Base-by-base conservation (phyloP, 2,113 vertebrate genomes). In the Caracal caracal region DNA sequence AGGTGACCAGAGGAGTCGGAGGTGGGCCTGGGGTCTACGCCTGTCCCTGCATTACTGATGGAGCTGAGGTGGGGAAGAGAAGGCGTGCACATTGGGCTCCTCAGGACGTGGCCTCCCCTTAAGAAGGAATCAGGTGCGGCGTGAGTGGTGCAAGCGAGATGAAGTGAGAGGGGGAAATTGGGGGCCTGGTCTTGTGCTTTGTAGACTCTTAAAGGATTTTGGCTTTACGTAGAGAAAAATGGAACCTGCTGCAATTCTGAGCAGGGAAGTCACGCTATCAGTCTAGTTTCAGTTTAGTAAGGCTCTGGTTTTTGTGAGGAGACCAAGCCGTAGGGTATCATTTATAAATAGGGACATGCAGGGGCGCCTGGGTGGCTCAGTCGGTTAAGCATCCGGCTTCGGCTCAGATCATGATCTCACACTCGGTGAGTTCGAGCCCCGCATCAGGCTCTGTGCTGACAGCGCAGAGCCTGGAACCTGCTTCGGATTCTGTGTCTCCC, bases 21-120 rank as follows among this genome's bases (percentile, higher is more conserved):
- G 33, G 12, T 56, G 8, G 75, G 5, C 53, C 47, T 37, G n/a
- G 35, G 5, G 2, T n/a, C 10, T 10, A 15, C 0, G 0, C 0
- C 1, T 2, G 1, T 26, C 12, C 12, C 22, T n/a, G 20, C 0
- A 0, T 12, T 30, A 28, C 3, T 5, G 20, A 15, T 26, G 0
- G 12, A 63, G 17, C 47, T 20, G 33, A 61, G n/a, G 35, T 61
- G 1, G 5, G 80, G 80, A 28, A 49, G 28, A 28, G 2, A 16
- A 20, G 37, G 51, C 0, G 0, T 3, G 19, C 6, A 7, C 4
- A 43, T 15, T 2, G 4, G 2, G 59, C 10, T 51, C 10, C 66
- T 81, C 1, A 2, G 40, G 10, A 63, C 3, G 1, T 0, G 2
- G 12, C 2, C 0, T 68, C 3, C 0, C 84, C 28, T 28, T 22